Evolutionary conservation across 2,113 vertebrate genomes (phyloP), one percentile per base, ranked within the genome.

Genomic region (Benthochromis sp.): DNA sequence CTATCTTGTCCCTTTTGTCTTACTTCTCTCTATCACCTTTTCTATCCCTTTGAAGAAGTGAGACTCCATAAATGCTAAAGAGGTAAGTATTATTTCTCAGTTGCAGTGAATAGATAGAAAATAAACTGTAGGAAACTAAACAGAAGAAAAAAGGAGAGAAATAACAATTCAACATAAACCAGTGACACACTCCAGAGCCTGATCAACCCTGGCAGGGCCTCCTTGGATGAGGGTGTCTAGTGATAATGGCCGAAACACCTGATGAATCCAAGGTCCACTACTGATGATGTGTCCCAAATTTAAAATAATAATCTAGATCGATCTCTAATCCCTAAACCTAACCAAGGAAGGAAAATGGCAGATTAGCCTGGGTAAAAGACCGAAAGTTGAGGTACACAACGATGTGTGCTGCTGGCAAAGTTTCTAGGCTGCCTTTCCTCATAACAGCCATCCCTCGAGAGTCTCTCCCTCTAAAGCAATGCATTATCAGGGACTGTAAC

Each of bases 371-470:
- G 19, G 9, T 53, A n/a, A 0, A n/a, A 5, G 50, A 52, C 50
- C 0, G 5, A n/a, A 52, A n/a, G 50, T 10, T 52, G 19, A 52
- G 19, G 5, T 19, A 53, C 19, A n/a, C 50, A 53, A n/a, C 1
- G 9, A n/a, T 10, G 50, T 6, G 9, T n/a, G 50, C 50, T n/a
- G 50, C 50, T n/a, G 50, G 0, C 1, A 10, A n/a, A n/a, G 50
- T 53, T 53, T 53, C 2, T 53, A 0, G 50, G 50, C 50, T 53
- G 50, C 50, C 50, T 53, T 53, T 53, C 50, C 50, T 53, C 50
- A 6, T 6, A 53, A 53, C 50, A 53, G 50, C 50, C 50, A 10
- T 53, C 50, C 2, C 2, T 53, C 9, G 0, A 2, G 50, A 53
- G 1, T 53, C 50, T 10, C 50, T 53, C 3, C 19, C n/a, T 53